These are phyloP conservation scores for Drosophila sucinea DNA, from an alignment of 1,140 invertebrate genomes.

Conservation along the genomic window DNA sequence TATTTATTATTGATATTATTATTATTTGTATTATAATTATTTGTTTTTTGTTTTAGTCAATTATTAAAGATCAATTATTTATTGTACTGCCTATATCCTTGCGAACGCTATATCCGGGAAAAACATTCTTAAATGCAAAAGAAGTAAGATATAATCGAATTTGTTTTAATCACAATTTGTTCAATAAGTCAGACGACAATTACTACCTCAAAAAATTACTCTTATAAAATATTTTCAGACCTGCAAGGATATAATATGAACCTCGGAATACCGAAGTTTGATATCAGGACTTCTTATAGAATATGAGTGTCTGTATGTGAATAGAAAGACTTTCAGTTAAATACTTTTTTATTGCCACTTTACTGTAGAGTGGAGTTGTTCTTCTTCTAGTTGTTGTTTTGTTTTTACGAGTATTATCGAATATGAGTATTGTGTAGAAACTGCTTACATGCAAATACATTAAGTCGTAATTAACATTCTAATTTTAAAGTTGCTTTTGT, in stretches of 20 bases:
- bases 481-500: constrained; percentile 26
- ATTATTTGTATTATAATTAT: constrained; percentile 47
- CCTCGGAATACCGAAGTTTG: neutral
- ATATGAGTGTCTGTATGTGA: constrained; percentile 61
- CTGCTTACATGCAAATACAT: constrained; percentile 53
- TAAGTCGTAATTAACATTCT: constrained; percentile 61
- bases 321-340: constrained; percentile 52
- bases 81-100: constrained; percentile 18
- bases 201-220: too few species aligned
- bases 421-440: constrained; percentile 38
- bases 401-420: constrained; percentile 17
- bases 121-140: neutral
- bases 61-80: constrained; percentile 71
- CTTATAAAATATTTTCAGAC: neutral
- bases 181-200: too few species aligned
- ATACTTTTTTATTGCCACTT: constrained; percentile 44
- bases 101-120: neutral
- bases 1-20: constrained; percentile 47
- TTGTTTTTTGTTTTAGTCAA: too few species aligned
- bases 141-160: neutral
- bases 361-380: constrained; percentile 22
- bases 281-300: constrained; percentile 49
- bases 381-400: constrained; percentile 23
- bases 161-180: too few species aligned
- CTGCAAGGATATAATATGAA: neutral